Conservation (phyloP, 2,113 vertebrate species). For the Chloropsis hardwickii region DNA sequence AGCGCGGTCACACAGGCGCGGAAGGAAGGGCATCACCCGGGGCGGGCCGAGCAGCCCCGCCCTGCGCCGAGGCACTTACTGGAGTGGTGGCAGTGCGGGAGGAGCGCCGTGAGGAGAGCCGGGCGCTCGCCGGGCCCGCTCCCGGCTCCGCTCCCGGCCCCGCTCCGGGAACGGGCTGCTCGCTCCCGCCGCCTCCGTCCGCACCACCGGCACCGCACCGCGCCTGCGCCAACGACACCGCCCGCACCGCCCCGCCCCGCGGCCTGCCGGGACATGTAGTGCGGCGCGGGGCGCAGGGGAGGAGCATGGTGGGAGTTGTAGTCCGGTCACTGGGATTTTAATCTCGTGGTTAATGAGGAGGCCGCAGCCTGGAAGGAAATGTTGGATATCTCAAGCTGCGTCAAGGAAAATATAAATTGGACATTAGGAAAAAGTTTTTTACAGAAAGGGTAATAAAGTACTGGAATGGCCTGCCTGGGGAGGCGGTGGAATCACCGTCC, state of each 20-base stretch:
- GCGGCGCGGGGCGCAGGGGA: accelerated
- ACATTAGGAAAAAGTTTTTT: too few relatives aligned
- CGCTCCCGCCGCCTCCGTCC: neutral
- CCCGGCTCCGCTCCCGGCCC: neutral
- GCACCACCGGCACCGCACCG: neutral
- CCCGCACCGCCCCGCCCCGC: neutral
- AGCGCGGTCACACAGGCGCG: neutral
- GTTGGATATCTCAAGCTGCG: too few relatives aligned
- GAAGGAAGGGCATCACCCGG: neutral
- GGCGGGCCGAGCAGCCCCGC: neutral
- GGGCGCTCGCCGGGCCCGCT: neutral
- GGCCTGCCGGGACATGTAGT: neutral
- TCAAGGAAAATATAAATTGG: too few relatives aligned
- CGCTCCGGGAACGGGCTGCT: neutral
- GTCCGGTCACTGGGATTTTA: accelerated
- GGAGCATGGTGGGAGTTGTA: neutral
- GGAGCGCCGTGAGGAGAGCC: neutral
- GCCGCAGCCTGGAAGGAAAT: neutral
- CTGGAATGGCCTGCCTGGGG: too few relatives aligned
- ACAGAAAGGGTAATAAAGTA: too few relatives aligned
- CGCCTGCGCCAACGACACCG: accelerated
- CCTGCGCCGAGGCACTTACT: neutral
- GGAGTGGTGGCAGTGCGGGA: neutral
- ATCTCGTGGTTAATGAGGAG: accelerated
- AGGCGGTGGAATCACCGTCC: too few relatives aligned